phyloP scores from a whole-genome alignment of 2,888 invertebrate species.

The Caradrina kadenii region DNA sequence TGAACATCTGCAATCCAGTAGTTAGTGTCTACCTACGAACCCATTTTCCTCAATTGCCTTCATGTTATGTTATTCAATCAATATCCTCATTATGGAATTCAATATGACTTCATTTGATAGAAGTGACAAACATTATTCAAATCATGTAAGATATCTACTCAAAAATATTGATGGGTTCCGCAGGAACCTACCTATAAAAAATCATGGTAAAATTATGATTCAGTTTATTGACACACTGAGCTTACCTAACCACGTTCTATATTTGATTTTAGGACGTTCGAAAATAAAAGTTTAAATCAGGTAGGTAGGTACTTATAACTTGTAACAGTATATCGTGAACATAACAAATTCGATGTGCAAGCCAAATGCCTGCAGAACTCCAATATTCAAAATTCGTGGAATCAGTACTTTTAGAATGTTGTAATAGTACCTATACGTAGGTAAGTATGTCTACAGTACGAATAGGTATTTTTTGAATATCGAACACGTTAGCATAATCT shows the following conservation, averaged over 20 bases:
- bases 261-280: neutral
- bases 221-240: slow-evolving; percentile 10
- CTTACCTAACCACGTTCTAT: neutral
- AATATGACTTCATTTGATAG: neutral
- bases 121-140: neutral
- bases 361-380: slow-evolving; percentile 8
- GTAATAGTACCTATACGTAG: neutral
- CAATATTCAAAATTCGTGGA: slow-evolving; percentile 6
- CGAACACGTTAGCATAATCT: neutral
- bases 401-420: slow-evolving; percentile 4
- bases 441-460: neutral
- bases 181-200: neutral
- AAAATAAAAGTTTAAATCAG: neutral
- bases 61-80: too few species aligned
- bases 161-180: neutral
- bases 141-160: too few species aligned
- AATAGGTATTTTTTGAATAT: slow-evolving; percentile 11
- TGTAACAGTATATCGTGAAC: neutral
- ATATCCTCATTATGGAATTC: neutral
- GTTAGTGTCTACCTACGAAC: neutral
- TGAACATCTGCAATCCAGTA: too few species aligned
- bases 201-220: slow-evolving; percentile 7
- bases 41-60: neutral
- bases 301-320: too few species aligned
- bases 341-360: slow-evolving; percentile 3